phyloP scores from a whole-genome alignment of 2,888 invertebrate species.

The Tachina grossa region DNA sequence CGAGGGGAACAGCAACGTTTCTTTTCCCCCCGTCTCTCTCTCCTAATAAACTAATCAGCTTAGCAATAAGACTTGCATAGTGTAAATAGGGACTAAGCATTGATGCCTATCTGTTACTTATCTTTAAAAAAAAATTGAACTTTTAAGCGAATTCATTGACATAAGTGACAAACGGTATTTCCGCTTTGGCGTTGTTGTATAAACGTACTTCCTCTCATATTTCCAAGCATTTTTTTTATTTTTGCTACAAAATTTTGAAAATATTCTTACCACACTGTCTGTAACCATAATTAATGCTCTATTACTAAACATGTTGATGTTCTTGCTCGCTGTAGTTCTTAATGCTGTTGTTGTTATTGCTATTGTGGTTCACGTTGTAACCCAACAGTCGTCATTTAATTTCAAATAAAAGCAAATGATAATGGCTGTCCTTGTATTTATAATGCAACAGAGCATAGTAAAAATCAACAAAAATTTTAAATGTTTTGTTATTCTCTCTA shows the following conservation, averaged over 20 bases:
- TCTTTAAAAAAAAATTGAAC: too few relatives aligned
- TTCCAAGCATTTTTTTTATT: not conserved
- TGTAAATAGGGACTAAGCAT: too few relatives aligned
- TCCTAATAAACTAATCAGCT: too few relatives aligned
- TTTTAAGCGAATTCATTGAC: too few relatives aligned
- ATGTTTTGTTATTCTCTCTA: conserved; percentile 31
- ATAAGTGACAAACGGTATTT: too few relatives aligned
- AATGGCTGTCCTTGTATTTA: conserved; percentile 52
- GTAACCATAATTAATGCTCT: conserved; percentile 42
- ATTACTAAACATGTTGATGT: conserved; percentile 50
- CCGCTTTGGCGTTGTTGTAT: too few relatives aligned
- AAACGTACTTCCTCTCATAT: too few relatives aligned
- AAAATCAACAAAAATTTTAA: conserved; percentile 41
- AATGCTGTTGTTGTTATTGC: conserved; percentile 34
- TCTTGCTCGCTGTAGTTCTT: conserved; percentile 30
- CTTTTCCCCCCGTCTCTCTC: too few relatives aligned
- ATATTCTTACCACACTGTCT: not conserved
- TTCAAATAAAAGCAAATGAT: conserved; percentile 58
- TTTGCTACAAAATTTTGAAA: not conserved
- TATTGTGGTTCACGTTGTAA: conserved; percentile 32
- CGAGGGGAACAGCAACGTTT: too few relatives aligned
- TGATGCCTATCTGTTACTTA: too few relatives aligned
- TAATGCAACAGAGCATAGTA: conserved; percentile 43
- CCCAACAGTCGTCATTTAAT: conserved; percentile 54
- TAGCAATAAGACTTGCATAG: too few relatives aligned